Percentiles rank a stretch among this genome's conserved stretches.
Conservation (phyloP, 2,797 vertebrate genomes). For the Numenius phaeopus region DNA sequence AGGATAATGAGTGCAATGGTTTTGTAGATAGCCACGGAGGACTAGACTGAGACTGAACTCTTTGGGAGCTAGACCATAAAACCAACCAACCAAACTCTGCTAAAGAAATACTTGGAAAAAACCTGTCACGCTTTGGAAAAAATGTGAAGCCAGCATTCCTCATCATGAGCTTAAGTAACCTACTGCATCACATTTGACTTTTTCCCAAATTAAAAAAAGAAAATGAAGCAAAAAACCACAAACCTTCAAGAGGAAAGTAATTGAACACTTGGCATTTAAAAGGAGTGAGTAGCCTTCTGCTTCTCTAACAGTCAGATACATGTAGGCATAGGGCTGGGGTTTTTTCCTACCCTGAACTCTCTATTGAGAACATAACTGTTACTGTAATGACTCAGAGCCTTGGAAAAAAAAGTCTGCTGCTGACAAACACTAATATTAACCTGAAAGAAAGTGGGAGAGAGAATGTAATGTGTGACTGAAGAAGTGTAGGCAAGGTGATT, state of each 20-base stretch:
- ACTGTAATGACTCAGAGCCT: conserved; percentile 78
- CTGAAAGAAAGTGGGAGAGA: conserved; percentile 69
- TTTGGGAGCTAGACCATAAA: background rate
- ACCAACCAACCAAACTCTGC: background rate
- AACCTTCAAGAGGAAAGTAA: conserved; percentile 2
- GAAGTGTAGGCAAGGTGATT: conserved; percentile 65
- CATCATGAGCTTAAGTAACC: conserved; percentile 21
- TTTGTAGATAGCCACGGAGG: background rate
- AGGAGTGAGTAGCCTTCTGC: conserved; percentile 70
- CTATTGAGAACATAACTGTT: conserved; percentile 71
- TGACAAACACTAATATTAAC: conserved; percentile 74
- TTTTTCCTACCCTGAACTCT: conserved; percentile 68
- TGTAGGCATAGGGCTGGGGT: conserved; percentile 63
- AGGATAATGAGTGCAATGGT: background rate
- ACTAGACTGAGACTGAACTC: background rate
- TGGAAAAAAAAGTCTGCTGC: conserved; percentile 57
- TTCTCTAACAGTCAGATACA: conserved; percentile 63
- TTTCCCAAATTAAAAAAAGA: conserved; percentile 35
- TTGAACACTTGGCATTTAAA: conserved; percentile 77
- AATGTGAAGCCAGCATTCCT: background rate
- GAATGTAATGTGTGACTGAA: conserved; percentile 68
- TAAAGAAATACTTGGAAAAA: conserved; percentile 9
- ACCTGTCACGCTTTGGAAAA: background rate
- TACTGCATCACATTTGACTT: conserved; percentile 55
- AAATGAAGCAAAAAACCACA: background rate